A percentile compares a stretch with the other conserved stretches of the same genome.
These are phyloP conservation scores for zebrafish (Danio rerio) DNA, from an alignment of 2,113 vertebrate genomes.

Conservation along the genomic window DNA sequence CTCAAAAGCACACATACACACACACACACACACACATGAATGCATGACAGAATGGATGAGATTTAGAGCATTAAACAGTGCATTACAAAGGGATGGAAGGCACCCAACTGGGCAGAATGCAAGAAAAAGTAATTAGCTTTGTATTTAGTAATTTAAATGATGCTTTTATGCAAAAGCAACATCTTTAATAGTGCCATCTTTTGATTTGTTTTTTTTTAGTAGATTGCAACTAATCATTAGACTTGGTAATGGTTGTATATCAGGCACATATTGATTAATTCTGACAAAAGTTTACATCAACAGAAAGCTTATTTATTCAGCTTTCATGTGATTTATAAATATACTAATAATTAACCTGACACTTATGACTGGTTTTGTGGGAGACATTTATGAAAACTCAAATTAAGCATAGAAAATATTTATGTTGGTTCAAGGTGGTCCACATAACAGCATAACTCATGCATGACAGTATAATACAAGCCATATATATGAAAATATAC, in stretches of 20 bases:
- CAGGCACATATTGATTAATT: no score
- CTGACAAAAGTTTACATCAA: no score
- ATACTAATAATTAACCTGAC: no score
- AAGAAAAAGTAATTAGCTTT: background rate
- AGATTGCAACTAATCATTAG: background rate
- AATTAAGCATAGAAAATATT: background rate
- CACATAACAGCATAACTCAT: background rate
- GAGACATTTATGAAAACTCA: no score
- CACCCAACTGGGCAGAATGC: background rate
- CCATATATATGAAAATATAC: background rate
- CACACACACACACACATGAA: background rate
- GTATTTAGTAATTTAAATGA: background rate
- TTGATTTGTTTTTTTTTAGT: background rate
- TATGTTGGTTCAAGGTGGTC: background rate
- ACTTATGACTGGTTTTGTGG: no score
- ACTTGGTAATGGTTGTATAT: background rate
- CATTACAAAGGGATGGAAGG: background rate
- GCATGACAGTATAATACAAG: background rate
- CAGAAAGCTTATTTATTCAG: no score
- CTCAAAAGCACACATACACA: background rate
- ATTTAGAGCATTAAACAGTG: conserved; percentile 11
- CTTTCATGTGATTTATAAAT: no score
- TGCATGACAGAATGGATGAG: background rate
- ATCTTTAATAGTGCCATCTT: background rate
- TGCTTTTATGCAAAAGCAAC: background rate